Evolutionary conservation across 2,113 vertebrate genomes (phyloP).

Genomic region (Xiphorhynchus elegans): DNA sequence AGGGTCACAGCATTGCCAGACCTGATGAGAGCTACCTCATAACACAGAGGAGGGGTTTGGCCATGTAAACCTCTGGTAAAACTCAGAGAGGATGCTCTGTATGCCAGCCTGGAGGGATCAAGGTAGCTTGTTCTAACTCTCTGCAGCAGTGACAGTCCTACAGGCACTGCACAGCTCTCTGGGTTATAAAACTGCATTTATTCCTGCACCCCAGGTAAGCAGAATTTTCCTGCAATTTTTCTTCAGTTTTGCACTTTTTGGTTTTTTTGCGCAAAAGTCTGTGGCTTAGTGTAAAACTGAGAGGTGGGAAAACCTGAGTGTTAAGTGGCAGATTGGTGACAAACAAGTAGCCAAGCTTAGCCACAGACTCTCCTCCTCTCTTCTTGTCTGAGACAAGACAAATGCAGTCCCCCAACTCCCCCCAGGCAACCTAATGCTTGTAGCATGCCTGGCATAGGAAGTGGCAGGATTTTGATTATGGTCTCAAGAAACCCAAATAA

Average conservation of each 20-base stretch:
- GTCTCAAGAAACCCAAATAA: background rate
- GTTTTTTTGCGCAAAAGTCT: background rate
- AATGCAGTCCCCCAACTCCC: background rate
- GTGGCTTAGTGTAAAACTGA: background rate
- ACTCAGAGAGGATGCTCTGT: background rate
- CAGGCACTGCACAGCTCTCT: background rate
- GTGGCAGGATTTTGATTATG: background rate
- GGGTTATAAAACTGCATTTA: background rate
- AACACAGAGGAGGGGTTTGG: background rate
- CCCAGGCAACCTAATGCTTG: background rate
- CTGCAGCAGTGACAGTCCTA: background rate
- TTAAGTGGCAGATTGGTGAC: background rate
- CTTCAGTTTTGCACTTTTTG: background rate
- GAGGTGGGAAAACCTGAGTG: background rate
- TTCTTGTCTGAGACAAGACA: background rate
- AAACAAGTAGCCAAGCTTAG: background rate
- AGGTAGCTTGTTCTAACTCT: background rate
- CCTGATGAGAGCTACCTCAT: background rate
- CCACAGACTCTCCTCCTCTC: background rate
- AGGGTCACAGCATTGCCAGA: background rate
- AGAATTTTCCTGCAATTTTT: background rate
- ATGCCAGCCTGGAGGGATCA: background rate
- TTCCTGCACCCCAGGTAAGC: background rate
- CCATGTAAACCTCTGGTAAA: fast-evolving
- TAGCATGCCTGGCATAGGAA: background rate